A percentile compares a stretch with the other conserved stretches of the same genome.
Evolutionary conservation across 2,113 vertebrate species (phyloP).

Genomic region (Dryoscopus gambensis): DNA sequence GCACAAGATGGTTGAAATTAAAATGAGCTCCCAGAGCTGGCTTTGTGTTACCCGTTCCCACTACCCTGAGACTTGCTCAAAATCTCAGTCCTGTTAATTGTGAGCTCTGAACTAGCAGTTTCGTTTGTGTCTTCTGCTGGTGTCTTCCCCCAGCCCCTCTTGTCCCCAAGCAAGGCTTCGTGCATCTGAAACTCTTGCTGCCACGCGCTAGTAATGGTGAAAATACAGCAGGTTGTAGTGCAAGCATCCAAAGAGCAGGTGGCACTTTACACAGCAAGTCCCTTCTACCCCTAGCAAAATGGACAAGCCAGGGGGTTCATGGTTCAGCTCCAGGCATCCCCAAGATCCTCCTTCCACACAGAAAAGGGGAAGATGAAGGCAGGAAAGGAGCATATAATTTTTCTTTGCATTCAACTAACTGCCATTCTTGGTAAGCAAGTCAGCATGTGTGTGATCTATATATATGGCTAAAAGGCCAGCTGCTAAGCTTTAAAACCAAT

Average conservation of each 20-base stretch:
- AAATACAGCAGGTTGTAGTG: neutral
- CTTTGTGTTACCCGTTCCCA: neutral
- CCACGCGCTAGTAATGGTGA: neutral
- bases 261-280: neutral
- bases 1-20: slow-evolving; percentile 54
- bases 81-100: neutral
- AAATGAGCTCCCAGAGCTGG: slow-evolving; percentile 35
- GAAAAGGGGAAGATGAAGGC: neutral
- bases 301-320: neutral
- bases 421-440: neutral
- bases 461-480: neutral
- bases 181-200: neutral
- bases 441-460: neutral
- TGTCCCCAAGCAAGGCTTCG: neutral
- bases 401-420: neutral
- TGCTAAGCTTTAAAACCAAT: slow-evolving; percentile 14
- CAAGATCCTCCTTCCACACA: neutral
- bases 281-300: neutral
- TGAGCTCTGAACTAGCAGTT: neutral
- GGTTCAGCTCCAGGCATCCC: neutral
- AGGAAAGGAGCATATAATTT: neutral
- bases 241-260: neutral
- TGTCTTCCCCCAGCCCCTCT: neutral
- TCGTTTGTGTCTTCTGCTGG: neutral
- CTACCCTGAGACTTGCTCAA: neutral